phyloP scores from a whole-genome alignment of 2,797 vertebrate species.

The Myotis myotis region DNA sequence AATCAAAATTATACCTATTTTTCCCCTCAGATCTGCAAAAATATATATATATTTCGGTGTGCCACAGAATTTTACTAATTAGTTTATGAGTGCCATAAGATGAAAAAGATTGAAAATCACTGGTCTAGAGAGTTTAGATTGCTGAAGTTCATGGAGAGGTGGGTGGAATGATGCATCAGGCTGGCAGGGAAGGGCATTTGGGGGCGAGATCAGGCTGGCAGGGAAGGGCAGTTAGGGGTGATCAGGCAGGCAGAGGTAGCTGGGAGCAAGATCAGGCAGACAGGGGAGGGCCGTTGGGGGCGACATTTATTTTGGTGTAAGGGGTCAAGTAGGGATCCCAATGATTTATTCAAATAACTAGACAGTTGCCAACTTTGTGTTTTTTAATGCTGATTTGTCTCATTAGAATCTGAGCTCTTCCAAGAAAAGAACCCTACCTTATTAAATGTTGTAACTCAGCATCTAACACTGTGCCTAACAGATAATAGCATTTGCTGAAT shows the following conservation, averaged over 20 bases:
- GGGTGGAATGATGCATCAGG: background rate
- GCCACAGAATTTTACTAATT: background rate
- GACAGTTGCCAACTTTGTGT: background rate
- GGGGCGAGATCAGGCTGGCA: too few species aligned
- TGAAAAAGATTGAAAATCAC: background rate
- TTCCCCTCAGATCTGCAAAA: background rate
- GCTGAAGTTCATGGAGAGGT: constrained; percentile 33
- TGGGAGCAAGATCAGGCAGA: too few species aligned
- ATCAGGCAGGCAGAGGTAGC: too few species aligned
- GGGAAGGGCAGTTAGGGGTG: too few species aligned
- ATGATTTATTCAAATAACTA: constrained; percentile 42
- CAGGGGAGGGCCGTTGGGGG: too few species aligned
- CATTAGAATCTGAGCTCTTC: constrained; percentile 29
- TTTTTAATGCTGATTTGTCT: constrained; percentile 32
- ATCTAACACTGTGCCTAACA: constrained; percentile 1
- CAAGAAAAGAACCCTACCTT: constrained; percentile 28
- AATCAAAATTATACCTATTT: background rate
- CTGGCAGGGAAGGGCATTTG: too few species aligned
- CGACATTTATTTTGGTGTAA: constrained; percentile 1
- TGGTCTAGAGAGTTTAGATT: constrained; percentile 11
- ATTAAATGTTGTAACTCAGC: background rate
- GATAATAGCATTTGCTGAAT: constrained; percentile 21
- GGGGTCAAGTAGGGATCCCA: background rate
- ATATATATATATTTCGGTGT: background rate
- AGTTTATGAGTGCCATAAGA: background rate